phyloP scores from a whole-genome alignment of 1,140 invertebrate genomes.

The Dreissena polymorpha region DNA sequence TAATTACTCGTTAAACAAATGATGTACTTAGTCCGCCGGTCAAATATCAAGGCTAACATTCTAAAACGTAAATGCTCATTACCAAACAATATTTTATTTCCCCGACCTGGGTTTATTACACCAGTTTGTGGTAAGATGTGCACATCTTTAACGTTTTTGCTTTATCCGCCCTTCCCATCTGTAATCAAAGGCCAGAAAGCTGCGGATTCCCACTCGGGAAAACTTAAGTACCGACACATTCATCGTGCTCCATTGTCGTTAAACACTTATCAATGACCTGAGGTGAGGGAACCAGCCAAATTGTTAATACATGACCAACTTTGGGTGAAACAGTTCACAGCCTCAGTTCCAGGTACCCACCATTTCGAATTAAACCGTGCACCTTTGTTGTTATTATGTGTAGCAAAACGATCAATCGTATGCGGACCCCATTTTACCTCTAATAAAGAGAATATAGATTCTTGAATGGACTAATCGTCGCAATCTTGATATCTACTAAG shows the following conservation, averaged over 20 bases:
- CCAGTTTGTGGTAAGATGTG: not conserved
- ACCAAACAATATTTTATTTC: constrained; percentile 33
- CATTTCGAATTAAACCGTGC: constrained; percentile 35
- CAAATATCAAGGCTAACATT: too few species aligned
- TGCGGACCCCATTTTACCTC: constrained; percentile 42
- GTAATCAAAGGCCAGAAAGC: constrained; percentile 39
- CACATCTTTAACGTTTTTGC: constrained; percentile 1
- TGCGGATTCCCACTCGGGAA: constrained; percentile 41
- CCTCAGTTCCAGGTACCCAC: constrained; percentile 49
- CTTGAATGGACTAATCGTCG: constrained; percentile 48
- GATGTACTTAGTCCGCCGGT: too few species aligned
- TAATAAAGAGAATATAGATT: constrained; percentile 25
- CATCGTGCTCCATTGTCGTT: constrained; percentile 28
- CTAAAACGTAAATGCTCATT: not conserved
- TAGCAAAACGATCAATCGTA: constrained; percentile 52
- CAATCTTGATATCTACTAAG: constrained; percentile 40
- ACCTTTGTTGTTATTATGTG: constrained; percentile 50
- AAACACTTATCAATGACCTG: constrained; percentile 26
- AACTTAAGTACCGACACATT: constrained; percentile 11
- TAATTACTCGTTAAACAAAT: not conserved
- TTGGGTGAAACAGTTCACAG: constrained; percentile 34
- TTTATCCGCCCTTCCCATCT: not conserved
- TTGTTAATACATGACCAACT: constrained; percentile 44
- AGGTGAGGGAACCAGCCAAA: constrained; percentile 58
- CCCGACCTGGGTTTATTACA: not conserved